Conservation (phyloP, 2,113 vertebrate genomes). For the Manacus vitellinus region DNA sequence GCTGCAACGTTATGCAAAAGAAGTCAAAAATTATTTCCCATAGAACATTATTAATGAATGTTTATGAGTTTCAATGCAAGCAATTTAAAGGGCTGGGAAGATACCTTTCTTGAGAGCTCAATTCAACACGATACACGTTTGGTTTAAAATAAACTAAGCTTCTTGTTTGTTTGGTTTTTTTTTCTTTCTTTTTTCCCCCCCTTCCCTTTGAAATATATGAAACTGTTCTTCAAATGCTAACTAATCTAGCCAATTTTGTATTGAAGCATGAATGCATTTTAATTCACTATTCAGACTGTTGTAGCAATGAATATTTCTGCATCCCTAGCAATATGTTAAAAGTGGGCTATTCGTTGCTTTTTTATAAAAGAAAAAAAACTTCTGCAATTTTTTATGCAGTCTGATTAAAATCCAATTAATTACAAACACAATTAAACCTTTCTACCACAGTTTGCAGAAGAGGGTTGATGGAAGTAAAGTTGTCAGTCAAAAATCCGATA, state of each 20-base stretch:
- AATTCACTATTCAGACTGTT: constrained; percentile 59
- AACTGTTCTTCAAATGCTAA: constrained; percentile 68
- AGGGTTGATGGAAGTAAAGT: constrained; percentile 1
- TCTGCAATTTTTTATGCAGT: constrained; percentile 46
- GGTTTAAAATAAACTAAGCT: constrained; percentile 60
- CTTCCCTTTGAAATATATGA: background rate
- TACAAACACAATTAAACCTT: constrained; percentile 60
- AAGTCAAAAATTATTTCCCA: constrained; percentile 62
- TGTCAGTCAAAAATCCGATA: constrained; percentile 29
- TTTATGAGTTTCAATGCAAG: constrained; percentile 64
- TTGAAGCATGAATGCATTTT: constrained; percentile 67
- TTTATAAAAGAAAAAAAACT: background rate
- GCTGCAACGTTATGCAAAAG: constrained; percentile 36
- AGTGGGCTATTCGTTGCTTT: background rate
- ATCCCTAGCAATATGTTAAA: constrained; percentile 31
- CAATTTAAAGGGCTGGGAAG: constrained; percentile 59
- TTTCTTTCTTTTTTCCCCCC: background rate
- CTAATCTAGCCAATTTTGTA: constrained; percentile 67
- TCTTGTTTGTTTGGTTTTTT: background rate
- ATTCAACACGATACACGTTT: constrained; percentile 26
- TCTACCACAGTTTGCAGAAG: constrained; percentile 29
- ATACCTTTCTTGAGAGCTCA: constrained; percentile 61
- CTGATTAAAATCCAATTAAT: constrained; percentile 71
- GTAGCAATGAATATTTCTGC: constrained; percentile 54
- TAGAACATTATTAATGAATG: constrained; percentile 69